These are phyloP conservation scores for Tethya wilhelma DNA, from an alignment of 37 sponge, comb jelly and placozoan genomes.

Conservation along the genomic window DNA sequence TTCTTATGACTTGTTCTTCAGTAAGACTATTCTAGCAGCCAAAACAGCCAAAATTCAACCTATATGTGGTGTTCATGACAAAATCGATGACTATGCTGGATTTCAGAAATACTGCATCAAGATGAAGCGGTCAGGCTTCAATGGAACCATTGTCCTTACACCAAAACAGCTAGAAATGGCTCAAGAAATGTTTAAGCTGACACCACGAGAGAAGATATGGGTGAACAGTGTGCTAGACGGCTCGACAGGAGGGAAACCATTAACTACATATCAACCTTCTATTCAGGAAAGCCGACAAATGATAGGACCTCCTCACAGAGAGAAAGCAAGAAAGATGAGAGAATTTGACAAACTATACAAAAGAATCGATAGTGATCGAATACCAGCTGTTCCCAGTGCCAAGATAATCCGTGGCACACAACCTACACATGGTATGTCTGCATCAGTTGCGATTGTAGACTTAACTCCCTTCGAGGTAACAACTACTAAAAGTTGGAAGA, in stretches of 20 bases:
- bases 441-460: background rate
- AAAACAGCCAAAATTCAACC: constrained; percentile 30
- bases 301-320: constrained; percentile 42
- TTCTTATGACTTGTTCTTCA: constrained; percentile 24
- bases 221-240: background rate
- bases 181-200: background rate
- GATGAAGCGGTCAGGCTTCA: constrained; percentile 34
- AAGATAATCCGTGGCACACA: background rate
- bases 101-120: constrained; percentile 29
- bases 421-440: background rate
- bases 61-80: constrained; percentile 37
- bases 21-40: constrained; percentile 28
- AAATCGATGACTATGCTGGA: constrained; percentile 32
- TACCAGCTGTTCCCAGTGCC: background rate
- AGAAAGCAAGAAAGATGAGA: constrained; percentile 16
- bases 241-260: no score
- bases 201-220: background rate
- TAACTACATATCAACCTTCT: no score
- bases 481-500: constrained; percentile 30
- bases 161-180: constrained; percentile 25
- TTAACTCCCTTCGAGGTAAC: constrained; percentile 19
- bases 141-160: constrained; percentile 14
- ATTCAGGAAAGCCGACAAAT: constrained; percentile 42
- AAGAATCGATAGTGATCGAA: no score
- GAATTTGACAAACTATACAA: background rate